phyloP scores from a whole-genome alignment of 2,888 invertebrate genomes.

The Thalpophila matura region DNA sequence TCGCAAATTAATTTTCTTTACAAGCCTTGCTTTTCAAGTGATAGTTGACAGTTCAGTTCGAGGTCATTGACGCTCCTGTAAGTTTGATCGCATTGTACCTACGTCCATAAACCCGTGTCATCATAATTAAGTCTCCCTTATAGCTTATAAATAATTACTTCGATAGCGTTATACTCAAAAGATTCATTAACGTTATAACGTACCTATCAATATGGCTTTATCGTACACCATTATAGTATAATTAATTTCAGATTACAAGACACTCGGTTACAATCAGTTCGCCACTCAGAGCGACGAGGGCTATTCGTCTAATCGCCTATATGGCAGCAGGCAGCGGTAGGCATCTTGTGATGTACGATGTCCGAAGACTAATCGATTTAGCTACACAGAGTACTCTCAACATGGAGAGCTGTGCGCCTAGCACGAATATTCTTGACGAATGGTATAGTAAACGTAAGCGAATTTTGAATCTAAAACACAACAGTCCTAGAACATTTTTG shows the following conservation, averaged over 20 bases:
- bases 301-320: slow-evolving; percentile 1
- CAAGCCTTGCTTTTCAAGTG: no score
- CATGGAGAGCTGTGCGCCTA: not conserved
- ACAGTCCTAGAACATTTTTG: no score
- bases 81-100: no score
- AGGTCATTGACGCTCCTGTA: no score
- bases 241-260: slow-evolving; percentile 19
- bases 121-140: no score
- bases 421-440: not conserved
- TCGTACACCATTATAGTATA: not conserved
- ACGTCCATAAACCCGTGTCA: no score
- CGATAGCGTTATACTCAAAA: not conserved
- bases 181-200: no score
- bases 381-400: not conserved
- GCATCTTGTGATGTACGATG: not conserved
- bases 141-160: not conserved
- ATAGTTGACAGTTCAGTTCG: no score
- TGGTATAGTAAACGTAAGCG: no score
- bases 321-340: slow-evolving; percentile 13
- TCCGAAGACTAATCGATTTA: slow-evolving; percentile 14
- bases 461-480: no score
- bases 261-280: slow-evolving; percentile 15
- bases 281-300: not conserved
- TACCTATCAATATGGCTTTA: not conserved
- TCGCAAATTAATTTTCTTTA: no score